Conservation (phyloP, 2,888 invertebrate species). For the Acholoe squamosa region DNA sequence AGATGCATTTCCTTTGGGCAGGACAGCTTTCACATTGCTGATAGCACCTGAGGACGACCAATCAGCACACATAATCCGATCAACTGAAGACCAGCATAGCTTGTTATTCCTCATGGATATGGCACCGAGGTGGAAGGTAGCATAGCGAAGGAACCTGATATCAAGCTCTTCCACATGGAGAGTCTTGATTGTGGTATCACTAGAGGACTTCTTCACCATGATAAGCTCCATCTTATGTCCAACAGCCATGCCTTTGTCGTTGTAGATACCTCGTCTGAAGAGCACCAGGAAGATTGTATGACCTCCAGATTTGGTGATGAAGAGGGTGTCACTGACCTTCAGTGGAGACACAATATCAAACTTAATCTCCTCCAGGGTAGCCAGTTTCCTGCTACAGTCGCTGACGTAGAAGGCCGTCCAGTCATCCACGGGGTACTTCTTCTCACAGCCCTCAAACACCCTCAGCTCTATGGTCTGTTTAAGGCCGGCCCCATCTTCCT, state of each 20-base stretch:
- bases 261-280: background rate
- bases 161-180: conserved; percentile 3
- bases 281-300: background rate
- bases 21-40: conserved; percentile 28
- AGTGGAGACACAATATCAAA: conserved; percentile 9
- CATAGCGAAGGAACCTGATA: conserved; percentile 20
- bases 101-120: conserved; percentile 36
- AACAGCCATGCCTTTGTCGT: background rate
- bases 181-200: background rate
- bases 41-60: conserved; percentile 35
- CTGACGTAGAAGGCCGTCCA: conserved; percentile 15
- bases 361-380: background rate
- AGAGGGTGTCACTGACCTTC: conserved; percentile 6
- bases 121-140: conserved; percentile 29
- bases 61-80: conserved; percentile 59
- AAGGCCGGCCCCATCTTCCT: background rate
- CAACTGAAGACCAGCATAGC: conserved; percentile 63
- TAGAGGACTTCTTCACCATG: background rate
- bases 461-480: conserved; percentile 50
- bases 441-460: conserved; percentile 30
- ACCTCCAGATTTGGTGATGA: background rate
- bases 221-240: conserved; percentile 31
- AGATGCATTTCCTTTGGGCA: conserved; percentile 30
- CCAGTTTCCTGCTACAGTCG: conserved; percentile 28
- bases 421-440: conserved; percentile 36